phyloP scores from a whole-genome alignment of 2,113 vertebrate genomes.

The Oreochromis tanganicae region DNA sequence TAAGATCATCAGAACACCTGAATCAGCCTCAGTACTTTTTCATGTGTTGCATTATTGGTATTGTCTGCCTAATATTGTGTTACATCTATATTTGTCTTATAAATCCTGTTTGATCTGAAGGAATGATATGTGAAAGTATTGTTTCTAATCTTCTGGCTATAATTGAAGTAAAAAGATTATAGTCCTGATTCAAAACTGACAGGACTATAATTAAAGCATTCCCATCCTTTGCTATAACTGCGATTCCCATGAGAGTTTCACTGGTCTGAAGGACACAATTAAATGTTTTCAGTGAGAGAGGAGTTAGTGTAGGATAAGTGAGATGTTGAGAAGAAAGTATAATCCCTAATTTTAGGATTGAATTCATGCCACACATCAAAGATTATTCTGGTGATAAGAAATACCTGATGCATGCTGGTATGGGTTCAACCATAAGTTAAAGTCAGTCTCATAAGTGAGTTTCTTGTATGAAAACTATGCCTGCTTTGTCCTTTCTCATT shows the following conservation, averaged over 20 bases:
- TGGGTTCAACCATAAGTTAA: neutral
- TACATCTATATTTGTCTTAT: neutral
- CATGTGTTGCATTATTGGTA: neutral
- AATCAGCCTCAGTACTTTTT: neutral
- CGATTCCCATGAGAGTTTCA: neutral
- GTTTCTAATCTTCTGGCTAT: neutral
- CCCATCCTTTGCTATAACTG: neutral
- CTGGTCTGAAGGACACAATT: neutral
- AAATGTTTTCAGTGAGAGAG: neutral
- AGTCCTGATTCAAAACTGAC: neutral
- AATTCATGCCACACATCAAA: neutral
- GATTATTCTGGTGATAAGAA: neutral
- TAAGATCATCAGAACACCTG: neutral
- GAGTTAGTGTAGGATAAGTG: neutral
- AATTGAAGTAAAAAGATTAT: neutral
- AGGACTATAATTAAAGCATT: neutral
- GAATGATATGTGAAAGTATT: neutral
- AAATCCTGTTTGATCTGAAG: neutral
- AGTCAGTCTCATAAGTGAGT: neutral
- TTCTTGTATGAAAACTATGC: neutral
- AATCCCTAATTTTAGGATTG: neutral
- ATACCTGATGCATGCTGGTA: neutral
- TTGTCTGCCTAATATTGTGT: neutral
- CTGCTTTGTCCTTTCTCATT: neutral
- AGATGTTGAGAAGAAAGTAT: neutral